Evolutionary conservation across 1,140 invertebrate genomes (phyloP), one percentile per base, ranked within the genome.

Genomic region (Achroia grisella): DNA sequence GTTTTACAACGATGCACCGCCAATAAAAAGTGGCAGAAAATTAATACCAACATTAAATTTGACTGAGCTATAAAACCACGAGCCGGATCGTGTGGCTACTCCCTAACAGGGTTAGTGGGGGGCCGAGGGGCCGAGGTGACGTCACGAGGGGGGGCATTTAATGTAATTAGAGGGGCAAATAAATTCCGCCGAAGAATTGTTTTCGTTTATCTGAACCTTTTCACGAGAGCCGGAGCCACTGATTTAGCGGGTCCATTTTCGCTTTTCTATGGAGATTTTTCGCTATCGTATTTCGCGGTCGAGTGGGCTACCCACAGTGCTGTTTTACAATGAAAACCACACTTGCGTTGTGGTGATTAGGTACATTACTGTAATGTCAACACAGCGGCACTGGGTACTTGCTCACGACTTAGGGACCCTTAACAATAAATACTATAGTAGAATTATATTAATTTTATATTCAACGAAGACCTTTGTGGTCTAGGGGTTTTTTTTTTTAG

Each of bases 151-250:
- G 15, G 12, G 32, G 44, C 41, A 36, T 48, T 59, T 63, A 54
- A 60, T 49, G 53, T 64, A 64, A 64, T 60, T 56, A 64, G 48
- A 39, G 46, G 47, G 43, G 39, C 51, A 54, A 56, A 64, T 64
- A 60, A 64, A 64, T 64, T 55, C 44, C 10, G 37, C 14, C 15
- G 33, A 47, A 42, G 52, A 42, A 60, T 64, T 64, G 61, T 63
- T 59, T 63, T 51, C 56, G 52, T 63, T 59, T 63, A 63, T 62
- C 59, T 56, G 46, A 34, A 48, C 45, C 52, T 57, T 62, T 62
- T 48, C 45, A 47, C 47, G 47, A 28, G 39, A 23, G 45, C 39
- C 39, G 17, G 44, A 27, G 32, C 23, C 31, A 29, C 34, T 37
- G 43, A 45, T 45, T 45, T 45, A 45, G 42, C 52, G 17, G 17